These are phyloP conservation scores for Tamandua tetradactyla DNA, from an alignment of 2,797 vertebrate species.

Conservation along the genomic window DNA sequence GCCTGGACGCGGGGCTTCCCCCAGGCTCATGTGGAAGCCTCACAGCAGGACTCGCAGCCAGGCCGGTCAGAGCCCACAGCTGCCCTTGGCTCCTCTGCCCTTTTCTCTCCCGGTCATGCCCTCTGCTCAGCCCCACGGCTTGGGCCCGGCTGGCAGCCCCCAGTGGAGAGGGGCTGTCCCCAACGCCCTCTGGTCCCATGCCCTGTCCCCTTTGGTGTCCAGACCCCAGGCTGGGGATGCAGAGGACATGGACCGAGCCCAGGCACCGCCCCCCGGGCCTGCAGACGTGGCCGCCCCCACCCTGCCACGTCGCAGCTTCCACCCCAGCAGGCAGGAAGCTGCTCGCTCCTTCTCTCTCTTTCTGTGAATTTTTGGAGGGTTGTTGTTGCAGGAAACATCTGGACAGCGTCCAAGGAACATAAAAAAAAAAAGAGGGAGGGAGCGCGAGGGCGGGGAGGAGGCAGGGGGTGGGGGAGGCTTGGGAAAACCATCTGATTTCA, in stretches of 20 bases:
- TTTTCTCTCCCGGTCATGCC: background rate
- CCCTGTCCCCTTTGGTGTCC: background rate
- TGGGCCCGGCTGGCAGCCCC: fast-evolving
- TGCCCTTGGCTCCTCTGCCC: background rate
- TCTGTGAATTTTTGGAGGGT: conserved; percentile 63
- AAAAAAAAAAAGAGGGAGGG: conserved; percentile 46
- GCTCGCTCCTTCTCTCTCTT: conserved; percentile 22
- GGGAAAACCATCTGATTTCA: conserved; percentile 81
- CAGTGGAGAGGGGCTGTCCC: background rate
- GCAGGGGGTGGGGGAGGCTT: conserved; percentile 43
- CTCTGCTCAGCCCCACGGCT: background rate
- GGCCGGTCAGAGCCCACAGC: background rate
- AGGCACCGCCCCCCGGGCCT: background rate
- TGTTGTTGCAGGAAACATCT: conserved; percentile 84
- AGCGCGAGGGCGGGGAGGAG: conserved; percentile 42
- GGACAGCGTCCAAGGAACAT: conserved; percentile 78
- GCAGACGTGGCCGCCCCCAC: conserved; percentile 51
- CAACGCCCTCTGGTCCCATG: fast-evolving
- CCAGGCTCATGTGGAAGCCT: fast-evolving
- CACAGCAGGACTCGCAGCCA: fast-evolving
- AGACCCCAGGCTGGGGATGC: background rate
- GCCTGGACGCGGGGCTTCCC: background rate
- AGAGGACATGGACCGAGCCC: background rate
- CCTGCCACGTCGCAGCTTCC: conserved; percentile 82
- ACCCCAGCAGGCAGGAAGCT: conserved; percentile 70